phyloP scores from a whole-genome alignment of 2,888 invertebrate species.

The Beris morrisii region DNA sequence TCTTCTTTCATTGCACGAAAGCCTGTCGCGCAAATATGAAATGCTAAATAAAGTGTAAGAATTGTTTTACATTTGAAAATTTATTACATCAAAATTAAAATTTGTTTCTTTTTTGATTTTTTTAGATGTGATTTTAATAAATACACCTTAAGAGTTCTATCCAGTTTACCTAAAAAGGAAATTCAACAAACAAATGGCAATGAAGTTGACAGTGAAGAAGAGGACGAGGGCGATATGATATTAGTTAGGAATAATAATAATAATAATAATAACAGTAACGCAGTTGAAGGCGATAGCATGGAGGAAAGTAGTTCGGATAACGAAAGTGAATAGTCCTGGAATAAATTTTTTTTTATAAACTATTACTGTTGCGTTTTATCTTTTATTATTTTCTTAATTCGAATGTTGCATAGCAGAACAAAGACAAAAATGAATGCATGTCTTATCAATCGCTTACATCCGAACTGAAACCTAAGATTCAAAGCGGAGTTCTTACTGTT shows the following conservation, averaged over 20 bases:
- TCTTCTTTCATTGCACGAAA: conserved; percentile 76
- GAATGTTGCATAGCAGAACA: no score
- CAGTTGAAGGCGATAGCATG: conserved; percentile 54
- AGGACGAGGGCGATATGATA: conserved; percentile 43
- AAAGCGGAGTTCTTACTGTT: no score
- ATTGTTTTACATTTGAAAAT: conserved; percentile 14
- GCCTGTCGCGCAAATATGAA: conserved; percentile 74
- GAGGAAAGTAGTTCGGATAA: conserved; percentile 52
- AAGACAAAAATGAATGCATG: no score
- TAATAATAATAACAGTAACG: conserved; percentile 53
- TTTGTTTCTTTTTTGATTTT: conserved; percentile 42
- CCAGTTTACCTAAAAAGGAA: conserved; percentile 56
- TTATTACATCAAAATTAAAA: not conserved
- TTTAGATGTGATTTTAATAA: conserved; percentile 87
- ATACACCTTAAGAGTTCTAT: conserved; percentile 74
- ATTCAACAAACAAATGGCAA: not conserved
- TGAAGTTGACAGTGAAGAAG: conserved; percentile 34
- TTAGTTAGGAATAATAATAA: conserved; percentile 34
- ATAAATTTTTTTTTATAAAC: no score
- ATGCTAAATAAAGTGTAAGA: conserved; percentile 80
- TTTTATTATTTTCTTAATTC: no score
- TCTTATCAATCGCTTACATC: no score
- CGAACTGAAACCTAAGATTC: no score
- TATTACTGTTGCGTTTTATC: no score
- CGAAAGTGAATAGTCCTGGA: conserved; percentile 42